Evolutionary conservation across 2,888 invertebrate genomes (phyloP).

Genomic region (Drosophila longiperda): DNA sequence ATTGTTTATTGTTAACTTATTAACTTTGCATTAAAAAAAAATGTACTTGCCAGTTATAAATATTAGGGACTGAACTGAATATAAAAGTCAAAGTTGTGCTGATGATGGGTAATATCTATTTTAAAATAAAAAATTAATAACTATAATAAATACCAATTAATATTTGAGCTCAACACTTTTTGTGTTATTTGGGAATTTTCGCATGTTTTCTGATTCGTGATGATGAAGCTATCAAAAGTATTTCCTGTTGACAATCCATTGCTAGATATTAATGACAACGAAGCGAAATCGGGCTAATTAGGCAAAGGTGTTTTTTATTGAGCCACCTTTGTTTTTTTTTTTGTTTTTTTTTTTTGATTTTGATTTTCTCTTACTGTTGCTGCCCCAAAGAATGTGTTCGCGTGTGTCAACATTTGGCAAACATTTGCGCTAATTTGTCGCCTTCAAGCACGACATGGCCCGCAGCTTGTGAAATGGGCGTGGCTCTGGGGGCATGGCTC

Average conservation of each 20-base stretch:
- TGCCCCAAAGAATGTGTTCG: constrained; percentile 22
- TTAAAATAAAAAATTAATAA: background rate
- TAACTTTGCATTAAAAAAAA: background rate
- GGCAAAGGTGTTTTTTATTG: constrained; percentile 62
- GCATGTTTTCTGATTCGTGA: background rate
- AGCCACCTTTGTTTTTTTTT: constrained; percentile 41
- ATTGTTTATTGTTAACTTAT: background rate
- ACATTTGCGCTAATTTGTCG: constrained; percentile 68
- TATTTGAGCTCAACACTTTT: background rate
- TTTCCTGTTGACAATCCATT: constrained; percentile 6
- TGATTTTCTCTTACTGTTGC: background rate
- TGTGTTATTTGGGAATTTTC: background rate
- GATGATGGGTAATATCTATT: background rate
- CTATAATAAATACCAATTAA: background rate
- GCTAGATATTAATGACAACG: constrained; percentile 30
- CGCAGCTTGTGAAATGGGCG: background rate
- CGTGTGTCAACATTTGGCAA: constrained; percentile 44
- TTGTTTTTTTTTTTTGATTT: background rate
- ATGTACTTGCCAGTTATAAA: no score
- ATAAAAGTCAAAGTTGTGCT: background rate
- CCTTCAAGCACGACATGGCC: constrained; percentile 53
- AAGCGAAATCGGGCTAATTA: constrained; percentile 35
- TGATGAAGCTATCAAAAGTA: background rate
- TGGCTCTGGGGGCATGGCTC: background rate
- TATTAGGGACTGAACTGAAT: background rate